Percentiles rank a stretch among this genome's conserved stretches.
These are phyloP conservation scores for Octopus sinensis DNA, from an alignment of 1,140 invertebrate species.

Conservation along the genomic window DNA sequence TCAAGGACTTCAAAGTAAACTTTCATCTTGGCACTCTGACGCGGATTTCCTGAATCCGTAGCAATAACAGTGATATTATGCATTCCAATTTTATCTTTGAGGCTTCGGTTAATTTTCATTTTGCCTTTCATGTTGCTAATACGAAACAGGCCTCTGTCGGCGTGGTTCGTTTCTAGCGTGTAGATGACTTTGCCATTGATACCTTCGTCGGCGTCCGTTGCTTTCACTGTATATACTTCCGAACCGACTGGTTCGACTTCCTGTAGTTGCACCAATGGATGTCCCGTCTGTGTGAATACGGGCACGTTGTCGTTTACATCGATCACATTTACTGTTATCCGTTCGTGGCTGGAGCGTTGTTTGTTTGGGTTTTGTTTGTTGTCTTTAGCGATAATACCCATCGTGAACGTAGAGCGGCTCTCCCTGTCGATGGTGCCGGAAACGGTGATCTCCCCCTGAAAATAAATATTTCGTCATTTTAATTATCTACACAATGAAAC, in stretches of 20 bases:
- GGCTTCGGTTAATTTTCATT: constrained; percentile 17
- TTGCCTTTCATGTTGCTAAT: constrained; percentile 30
- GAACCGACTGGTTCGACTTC: constrained; percentile 27
- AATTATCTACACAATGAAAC: too few relatives aligned
- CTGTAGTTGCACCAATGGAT: constrained; percentile 7
- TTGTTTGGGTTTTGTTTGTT: constrained; percentile 27
- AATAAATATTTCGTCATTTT: not conserved
- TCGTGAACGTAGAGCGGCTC: constrained; percentile 26
- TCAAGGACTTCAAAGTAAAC: constrained; percentile 34
- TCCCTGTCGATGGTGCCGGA: constrained; percentile 36
- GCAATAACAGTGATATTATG: constrained; percentile 39
- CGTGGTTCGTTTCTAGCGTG: constrained; percentile 28
- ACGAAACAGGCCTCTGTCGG: constrained; percentile 34
- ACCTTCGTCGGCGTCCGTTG: constrained; percentile 33
- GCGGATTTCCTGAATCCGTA: constrained; percentile 29
- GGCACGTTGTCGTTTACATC: constrained; percentile 46
- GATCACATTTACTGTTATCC: constrained; percentile 29
- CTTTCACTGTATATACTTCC: constrained; percentile 29
- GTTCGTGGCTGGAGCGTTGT: constrained; percentile 25
- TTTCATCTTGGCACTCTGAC: constrained; percentile 18
- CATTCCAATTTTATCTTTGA: constrained; percentile 28
- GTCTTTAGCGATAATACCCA: constrained; percentile 38
- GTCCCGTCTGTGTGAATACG: constrained; percentile 22
- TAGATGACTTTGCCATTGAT: constrained; percentile 34
- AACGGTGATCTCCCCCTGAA: constrained; percentile 39